Base-by-base conservation (phyloP, 2,113 vertebrate species). In the Podilymbus podiceps region DNA sequence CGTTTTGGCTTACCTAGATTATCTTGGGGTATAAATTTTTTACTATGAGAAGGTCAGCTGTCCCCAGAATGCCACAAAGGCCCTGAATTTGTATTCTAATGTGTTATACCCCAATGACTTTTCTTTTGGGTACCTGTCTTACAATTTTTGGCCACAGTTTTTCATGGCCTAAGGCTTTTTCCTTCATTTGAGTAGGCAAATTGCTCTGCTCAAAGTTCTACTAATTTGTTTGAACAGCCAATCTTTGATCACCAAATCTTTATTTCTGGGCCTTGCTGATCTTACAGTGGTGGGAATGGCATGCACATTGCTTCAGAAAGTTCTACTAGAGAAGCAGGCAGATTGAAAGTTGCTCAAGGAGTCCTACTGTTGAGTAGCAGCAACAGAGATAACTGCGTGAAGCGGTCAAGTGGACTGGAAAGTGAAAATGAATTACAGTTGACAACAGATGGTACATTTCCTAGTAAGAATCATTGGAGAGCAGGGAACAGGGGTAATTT, bases 331-430 rank as follows among this genome's bases (percentile, higher is more conserved):
- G 68, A 84, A 80, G 21, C 28, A 92, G 49, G 20, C 44, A 77
- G 35, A 40, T 87, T 78, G 49, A 95, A 94, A 94, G 22, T 68
- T 75, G 15, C 49, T 81, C 27, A n/a, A 75, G 53, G 44, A 90
- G 18, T 72, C 86, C 53, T 84, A 33, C 47, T 86, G 27, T 63
- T 63, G 71, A 84, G 52, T 20, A 92, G 35, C 7, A 27, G 68
- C 60, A 85, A 60, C 60, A 92, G 38, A 81, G 73, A 77, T 44
- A 94, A 59, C 68, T 90, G 60, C 1, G 0, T 85, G 95, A 95
- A 94, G 33, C 38, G 75, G 49, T 81, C 52, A 95, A 88, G 63
- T 78, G 68, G 64, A 93, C 69, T 93, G 68, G 60, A 93, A 96
- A 93, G 60, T 86, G 83, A 88, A 94, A 95, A 86, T 56, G 16